Evolutionary conservation across 2,797 vertebrate genomes (phyloP), one percentile per base, ranked within the genome.

Genomic region (Orientallactaga sibirica): DNA sequence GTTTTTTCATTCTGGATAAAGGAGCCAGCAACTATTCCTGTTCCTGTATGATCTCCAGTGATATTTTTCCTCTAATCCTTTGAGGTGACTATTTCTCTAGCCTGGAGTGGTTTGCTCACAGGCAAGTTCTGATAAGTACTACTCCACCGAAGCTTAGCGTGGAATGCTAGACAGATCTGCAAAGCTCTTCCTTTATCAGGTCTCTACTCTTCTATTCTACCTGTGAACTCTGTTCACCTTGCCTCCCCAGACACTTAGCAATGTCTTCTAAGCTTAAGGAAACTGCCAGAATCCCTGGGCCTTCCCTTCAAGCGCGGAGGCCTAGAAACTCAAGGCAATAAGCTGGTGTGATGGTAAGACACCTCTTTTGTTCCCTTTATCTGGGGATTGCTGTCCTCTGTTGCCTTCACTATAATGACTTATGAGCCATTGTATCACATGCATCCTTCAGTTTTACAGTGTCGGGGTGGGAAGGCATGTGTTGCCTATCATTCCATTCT

Each of bases 1-100:
- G 3, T 62, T 94, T 91, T 94, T 78, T 48, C 61, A 82, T 41
- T 90, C 52, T 64, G 19, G 5, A 86, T 52, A 14, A 70, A 88
- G n/a, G 6, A 62, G 62, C 73, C 7, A 81, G 25, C 24, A 80
- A 79, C 22, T 61, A 75, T 75, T 75, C 74, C 27, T 81, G 29
- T 22, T 25, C 70, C 7, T 68, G 1, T 43, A 25, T 88, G 20
- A 80, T 90, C 58, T 84, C 92, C 18, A 84, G 71, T 88, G 41
- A 68, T 55, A 27, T 29, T 81, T 94, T 84, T 52, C 68, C 29
- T 80, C 41, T 79, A 71, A 88, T 80, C 4, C 37, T 81, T 84
- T 80, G 61, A 87, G 33, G 11, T 81, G 15, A 82, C 41, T 90
- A 18, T 71, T 90, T 77, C 75, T 85, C 75, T 75, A 78, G 52